phyloP scores from a whole-genome alignment of 1,140 invertebrate species.

The Diuraphis noxia region DNA sequence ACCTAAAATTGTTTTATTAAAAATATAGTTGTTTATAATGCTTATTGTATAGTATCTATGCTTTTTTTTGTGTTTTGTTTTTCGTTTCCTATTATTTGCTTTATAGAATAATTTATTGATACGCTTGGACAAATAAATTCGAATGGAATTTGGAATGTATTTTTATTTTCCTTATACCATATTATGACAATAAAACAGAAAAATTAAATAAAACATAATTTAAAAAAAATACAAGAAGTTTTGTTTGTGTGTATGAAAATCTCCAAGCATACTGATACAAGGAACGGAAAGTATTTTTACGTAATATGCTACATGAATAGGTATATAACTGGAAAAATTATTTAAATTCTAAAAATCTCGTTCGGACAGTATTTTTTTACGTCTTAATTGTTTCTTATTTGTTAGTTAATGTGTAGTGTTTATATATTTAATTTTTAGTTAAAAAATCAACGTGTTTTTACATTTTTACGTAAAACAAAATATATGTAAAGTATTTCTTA shows the following conservation, averaged over 20 bases:
- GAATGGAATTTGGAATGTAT: background rate
- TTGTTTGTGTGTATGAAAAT: background rate
- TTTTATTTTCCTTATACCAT: background rate
- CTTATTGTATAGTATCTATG: no score
- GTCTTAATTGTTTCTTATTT: background rate
- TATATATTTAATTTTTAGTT: background rate
- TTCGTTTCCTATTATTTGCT: background rate
- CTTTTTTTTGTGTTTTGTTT: background rate
- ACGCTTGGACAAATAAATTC: background rate
- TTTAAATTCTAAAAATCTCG: background rate
- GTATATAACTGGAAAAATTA: background rate
- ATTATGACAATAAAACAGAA: background rate
- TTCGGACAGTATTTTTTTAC: background rate
- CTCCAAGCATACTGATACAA: background rate
- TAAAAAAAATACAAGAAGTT: background rate
- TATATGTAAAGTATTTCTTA: background rate
- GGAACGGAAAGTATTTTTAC: background rate
- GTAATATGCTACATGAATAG: background rate
- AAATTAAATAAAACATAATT: background rate
- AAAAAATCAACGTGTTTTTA: background rate
- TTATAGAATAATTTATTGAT: background rate
- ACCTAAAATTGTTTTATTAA: background rate
- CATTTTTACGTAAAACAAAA: background rate
- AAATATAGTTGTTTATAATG: background rate
- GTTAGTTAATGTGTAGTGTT: background rate